Conservation (phyloP, 2,888 invertebrate species). For the Ochropleura plecta region DNA sequence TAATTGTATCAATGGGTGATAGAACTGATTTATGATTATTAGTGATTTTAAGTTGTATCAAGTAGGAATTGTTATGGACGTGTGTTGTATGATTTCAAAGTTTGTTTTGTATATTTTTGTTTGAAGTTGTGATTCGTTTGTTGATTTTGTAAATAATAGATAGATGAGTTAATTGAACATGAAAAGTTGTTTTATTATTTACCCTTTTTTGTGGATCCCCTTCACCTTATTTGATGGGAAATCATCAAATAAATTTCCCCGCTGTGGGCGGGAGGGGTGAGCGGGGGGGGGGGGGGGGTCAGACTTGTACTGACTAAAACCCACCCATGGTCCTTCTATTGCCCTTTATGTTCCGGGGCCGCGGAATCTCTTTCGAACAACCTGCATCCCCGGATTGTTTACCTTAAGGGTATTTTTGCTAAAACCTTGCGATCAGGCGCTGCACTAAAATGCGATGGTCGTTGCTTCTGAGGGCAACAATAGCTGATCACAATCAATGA, state of each 20-base stretch:
- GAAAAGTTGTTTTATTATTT: conserved; percentile 64
- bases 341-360: too few relatives aligned
- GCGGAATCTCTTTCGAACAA: too few relatives aligned
- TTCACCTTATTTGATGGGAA: too few relatives aligned
- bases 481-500: background rate
- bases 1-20: conserved; percentile 66
- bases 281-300: too few relatives aligned
- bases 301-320: too few relatives aligned
- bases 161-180: conserved; percentile 84
- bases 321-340: too few relatives aligned
- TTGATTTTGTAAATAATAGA: conserved; percentile 89
- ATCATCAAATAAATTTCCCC: too few relatives aligned
- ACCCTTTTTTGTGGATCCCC: background rate
- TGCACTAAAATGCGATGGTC: too few relatives aligned
- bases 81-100: conserved; percentile 72
- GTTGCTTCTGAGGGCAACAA: background rate
- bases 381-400: too few relatives aligned
- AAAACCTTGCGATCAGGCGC: too few relatives aligned
- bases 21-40: conserved; percentile 69
- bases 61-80: conserved; percentile 84
- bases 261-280: too few relatives aligned
- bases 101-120: conserved; percentile 85
- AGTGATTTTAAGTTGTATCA: conserved; percentile 79
- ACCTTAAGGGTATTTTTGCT: background rate
- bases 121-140: conserved; percentile 84